These are phyloP conservation scores for Drosophila ercepeae DNA, from an alignment of 1,140 invertebrate genomes.

Conservation along the genomic window DNA sequence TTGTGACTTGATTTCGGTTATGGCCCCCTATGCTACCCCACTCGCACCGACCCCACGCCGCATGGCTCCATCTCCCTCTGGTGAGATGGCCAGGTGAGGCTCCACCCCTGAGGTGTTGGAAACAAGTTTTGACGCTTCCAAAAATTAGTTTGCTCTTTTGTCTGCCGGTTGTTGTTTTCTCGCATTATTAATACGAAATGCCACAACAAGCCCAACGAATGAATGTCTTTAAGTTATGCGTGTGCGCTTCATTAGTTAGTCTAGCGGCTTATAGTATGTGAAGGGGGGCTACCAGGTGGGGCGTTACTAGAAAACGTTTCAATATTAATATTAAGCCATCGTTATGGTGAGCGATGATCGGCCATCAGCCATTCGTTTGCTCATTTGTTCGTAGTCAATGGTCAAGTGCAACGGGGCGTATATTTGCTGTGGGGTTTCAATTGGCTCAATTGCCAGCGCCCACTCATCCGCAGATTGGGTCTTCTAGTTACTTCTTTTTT, in stretches of 20 bases:
- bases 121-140: constrained; percentile 66
- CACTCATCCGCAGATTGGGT: constrained; percentile 30
- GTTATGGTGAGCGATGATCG: neutral
- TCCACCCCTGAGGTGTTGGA: constrained; percentile 71
- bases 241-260: constrained; percentile 25
- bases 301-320: constrained; percentile 23
- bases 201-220: constrained; percentile 47
- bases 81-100: constrained; percentile 13
- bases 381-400: neutral
- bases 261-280: constrained; percentile 12
- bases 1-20: constrained; percentile 65
- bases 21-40: constrained; percentile 29
- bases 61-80: constrained; percentile 22
- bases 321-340: constrained; percentile 16
- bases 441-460: constrained; percentile 55
- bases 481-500: constrained; percentile 2
- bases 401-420: constrained; percentile 47
- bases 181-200: constrained; percentile 35
- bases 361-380: neutral
- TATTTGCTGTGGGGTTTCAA: constrained; percentile 38
- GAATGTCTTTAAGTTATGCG: constrained; percentile 43
- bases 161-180: constrained; percentile 10
- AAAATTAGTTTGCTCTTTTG: constrained; percentile 56
- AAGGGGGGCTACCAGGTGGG: constrained; percentile 5
- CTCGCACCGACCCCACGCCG: neutral